Evolutionary conservation across 2,113 vertebrate species (phyloP), one percentile per base, ranked within the genome.

Genomic region (Spilogale gracilis): DNA sequence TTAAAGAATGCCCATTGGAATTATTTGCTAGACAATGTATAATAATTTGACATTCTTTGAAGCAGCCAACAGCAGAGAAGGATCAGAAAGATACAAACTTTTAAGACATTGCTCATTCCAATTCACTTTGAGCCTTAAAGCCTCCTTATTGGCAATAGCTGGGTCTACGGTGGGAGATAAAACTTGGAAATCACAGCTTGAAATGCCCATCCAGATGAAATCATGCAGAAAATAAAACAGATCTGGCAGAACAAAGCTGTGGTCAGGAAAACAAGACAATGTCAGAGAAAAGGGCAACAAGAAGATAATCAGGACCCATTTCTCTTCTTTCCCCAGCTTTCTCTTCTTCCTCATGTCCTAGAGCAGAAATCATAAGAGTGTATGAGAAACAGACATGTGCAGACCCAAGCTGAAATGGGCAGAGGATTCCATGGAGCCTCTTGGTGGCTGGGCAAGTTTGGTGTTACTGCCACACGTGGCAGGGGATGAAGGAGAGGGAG

Each of bases 221-320:
- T 98, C 98, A 98, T 98, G 98, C 98, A 98, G 98, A 98, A 99
- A 99, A 99, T 98, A 98, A 99, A 99, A 98, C 95, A 92, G 98
- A 98, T 98, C 97, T 99, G 98, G 97, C 97, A 98, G 98, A 98
- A 98, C 98, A 98, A 98, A 95, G 87, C 94, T 97, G 60, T 98
- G 98, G 98, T 98, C 0, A 21, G 96, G 98, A 96, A 98, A 98
- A 98, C 94, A 98, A 98, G 98, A 96, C 98, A 98, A 97, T 98
- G 98, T 98, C 98, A 98, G 97, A 94, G 96, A 95, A 98, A 99
- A 98, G 98, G 98, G 92, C 96, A 99, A 98, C 79, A 74, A 96
- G 90, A 84, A 98, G 91, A 93, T 96, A 87, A 85, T 71, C 6
- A 93, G 95, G 4, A 81, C 25, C 2, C 4, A 20, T 71, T 96